Base-by-base conservation (phyloP, 2,888 invertebrate species). In the Melanostoma mellinum region DNA sequence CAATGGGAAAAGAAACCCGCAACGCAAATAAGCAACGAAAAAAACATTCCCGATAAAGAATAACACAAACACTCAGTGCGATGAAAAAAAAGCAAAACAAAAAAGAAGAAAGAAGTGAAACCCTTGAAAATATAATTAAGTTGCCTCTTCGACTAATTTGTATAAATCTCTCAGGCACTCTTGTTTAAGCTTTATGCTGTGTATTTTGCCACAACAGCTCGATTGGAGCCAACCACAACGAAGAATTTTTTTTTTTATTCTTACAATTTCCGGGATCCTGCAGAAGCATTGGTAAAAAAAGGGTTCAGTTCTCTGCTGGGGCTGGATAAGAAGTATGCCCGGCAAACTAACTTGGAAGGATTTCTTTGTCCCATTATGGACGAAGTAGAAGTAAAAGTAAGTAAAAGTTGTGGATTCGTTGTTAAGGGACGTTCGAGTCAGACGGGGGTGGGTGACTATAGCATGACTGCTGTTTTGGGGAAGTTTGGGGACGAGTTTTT, bases 71-170 rank as follows among this genome's bases (percentile, higher is more conserved):
- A 67, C 53, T 3, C n/a, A 9, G 44, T 44, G 33, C n/a, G 42
- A 40, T 20, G n/a, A n/a, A 35, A 52, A 67, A 30, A 6, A 46
- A 4, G 30, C 8, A 36, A 50, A 32, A 38, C 38, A 36, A 50
- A 38, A 8, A 9, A 42, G 2, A 52, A 38, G 3, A 50, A 42
- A 33, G 63, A 72, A 75, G 32, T 20, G 10, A 46, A 77, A 82
- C 77, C 65, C 69, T 78, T 78, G 35, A 67, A 78, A 82, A 60
- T 77, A 73, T 82, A 78, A 78, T 82, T 82, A 82, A 82, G 82
- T 78, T 74, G 58, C 78, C 73, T 82, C 82, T 69, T 69, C 44
- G 74, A 52, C 63, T 78, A 82, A 78, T 78, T 78, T 82, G 63
- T 82, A 69, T 73, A 71, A 82, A 58, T 78, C 73, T 78, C 61